A percentile compares a stretch with the other conserved stretches of the same genome.
These are phyloP conservation scores for Cryptophagus acutangulus DNA, from an alignment of 2,888 invertebrate species.

Conservation along the genomic window DNA sequence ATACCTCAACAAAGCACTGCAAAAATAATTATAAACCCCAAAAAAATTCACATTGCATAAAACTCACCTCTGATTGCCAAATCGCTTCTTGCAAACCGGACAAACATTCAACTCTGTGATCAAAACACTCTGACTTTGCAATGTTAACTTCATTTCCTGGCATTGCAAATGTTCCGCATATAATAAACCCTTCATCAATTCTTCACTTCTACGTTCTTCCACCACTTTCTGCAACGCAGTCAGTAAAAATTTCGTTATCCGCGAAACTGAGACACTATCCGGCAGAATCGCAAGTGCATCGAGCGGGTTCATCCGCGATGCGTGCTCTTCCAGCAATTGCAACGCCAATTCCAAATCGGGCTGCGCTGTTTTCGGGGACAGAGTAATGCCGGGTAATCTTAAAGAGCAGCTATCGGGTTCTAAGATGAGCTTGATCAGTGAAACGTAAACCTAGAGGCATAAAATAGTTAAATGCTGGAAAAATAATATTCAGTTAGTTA, in stretches of 20 bases:
- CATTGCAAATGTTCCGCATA: slow-evolving; percentile 84
- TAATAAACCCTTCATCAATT: slow-evolving; percentile 77
- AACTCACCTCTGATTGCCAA: slow-evolving; percentile 78
- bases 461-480: slow-evolving; percentile 5
- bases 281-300: slow-evolving; percentile 78
- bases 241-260: slow-evolving; percentile 56
- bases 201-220: slow-evolving; percentile 65
- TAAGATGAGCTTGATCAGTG: slow-evolving; percentile 43
- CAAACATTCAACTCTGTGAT: slow-evolving; percentile 87
- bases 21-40: slow-evolving; percentile 37
- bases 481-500: slow-evolving; percentile 21
- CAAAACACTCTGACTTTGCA: slow-evolving; percentile 76
- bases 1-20: slow-evolving; percentile 85
- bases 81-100: slow-evolving; percentile 87
- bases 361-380: slow-evolving; percentile 59
- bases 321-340: slow-evolving; percentile 75
- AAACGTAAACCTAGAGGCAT: slow-evolving; percentile 42
- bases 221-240: slow-evolving; percentile 66
- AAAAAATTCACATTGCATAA: slow-evolving; percentile 5
- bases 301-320: slow-evolving; percentile 76
- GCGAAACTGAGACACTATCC: slow-evolving; percentile 67
- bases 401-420: slow-evolving; percentile 40
- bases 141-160: slow-evolving; percentile 72
- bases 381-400: slow-evolving; percentile 37
- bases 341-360: slow-evolving; percentile 79